Percentiles rank a stretch among this genome's conserved stretches.
phyloP scores from a whole-genome alignment of 2,113 vertebrate genomes.

The Rhizomys pruinosus region DNA sequence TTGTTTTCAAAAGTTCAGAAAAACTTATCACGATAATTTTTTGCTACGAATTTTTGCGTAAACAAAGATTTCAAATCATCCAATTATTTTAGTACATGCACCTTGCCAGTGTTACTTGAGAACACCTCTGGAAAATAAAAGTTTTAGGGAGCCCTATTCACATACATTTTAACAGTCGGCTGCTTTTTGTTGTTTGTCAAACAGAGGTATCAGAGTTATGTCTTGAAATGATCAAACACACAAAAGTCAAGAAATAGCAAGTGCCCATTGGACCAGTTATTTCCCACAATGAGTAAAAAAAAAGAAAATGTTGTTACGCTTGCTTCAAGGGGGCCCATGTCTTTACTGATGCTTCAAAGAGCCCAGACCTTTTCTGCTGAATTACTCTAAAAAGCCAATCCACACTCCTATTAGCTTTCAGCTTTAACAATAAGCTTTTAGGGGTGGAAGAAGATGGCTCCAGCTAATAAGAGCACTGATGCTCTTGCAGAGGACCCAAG shows the following conservation, averaged over 20 bases:
- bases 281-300: conserved; percentile 44
- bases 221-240: conserved; percentile 38
- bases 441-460: no score
- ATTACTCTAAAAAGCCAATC: conserved; percentile 24
- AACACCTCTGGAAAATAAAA: conserved; percentile 31
- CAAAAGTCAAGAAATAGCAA: neutral
- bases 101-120: conserved; percentile 37
- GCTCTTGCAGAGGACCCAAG: no score
- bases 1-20: conserved; percentile 43
- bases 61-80: conserved; percentile 51
- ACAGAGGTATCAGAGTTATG: neutral
- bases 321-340: neutral
- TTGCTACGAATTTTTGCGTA: conserved; percentile 49
- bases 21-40: conserved; percentile 47
- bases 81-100: neutral
- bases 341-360: neutral
- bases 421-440: conserved; percentile 25
- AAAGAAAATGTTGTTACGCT: neutral
- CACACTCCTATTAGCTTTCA: neutral
- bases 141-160: conserved; percentile 45
- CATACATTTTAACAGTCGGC: conserved; percentile 36
- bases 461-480: no score
- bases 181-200: neutral
- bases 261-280: neutral
- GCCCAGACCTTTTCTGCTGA: no score